Evolutionary conservation across 2,888 invertebrate species (phyloP).

Genomic region (Heliconius sara): DNA sequence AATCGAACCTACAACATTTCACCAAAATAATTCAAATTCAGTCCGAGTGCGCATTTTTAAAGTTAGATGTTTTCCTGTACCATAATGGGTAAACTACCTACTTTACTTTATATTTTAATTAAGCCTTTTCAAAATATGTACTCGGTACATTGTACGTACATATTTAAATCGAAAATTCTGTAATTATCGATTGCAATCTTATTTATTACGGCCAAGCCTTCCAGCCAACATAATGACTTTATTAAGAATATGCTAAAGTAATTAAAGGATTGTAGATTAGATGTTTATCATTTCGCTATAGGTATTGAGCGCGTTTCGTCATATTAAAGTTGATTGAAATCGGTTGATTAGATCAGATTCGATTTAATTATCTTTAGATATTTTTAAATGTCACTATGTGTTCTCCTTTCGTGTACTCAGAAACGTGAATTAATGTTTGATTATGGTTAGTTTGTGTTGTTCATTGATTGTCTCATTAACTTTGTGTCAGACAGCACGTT

Average conservation of each 20-base stretch:
- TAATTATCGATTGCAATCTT: slow-evolving; percentile 22
- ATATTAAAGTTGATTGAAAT: background rate
- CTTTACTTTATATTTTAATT: background rate
- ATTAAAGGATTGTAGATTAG: slow-evolving; percentile 42
- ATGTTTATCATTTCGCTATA: slow-evolving; percentile 36
- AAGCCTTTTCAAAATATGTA: background rate
- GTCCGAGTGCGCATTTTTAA: background rate
- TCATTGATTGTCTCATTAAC: too few species aligned
- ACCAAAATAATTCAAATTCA: background rate
- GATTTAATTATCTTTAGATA: background rate
- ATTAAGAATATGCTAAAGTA: slow-evolving; percentile 40
- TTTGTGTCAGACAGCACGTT: too few species aligned
- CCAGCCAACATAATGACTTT: slow-evolving; percentile 35
- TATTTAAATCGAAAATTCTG: background rate
- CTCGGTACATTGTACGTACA: background rate
- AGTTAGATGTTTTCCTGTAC: background rate
- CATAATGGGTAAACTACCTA: background rate
- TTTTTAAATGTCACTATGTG: too few species aligned
- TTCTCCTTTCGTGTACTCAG: too few species aligned
- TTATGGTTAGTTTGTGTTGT: too few species aligned
- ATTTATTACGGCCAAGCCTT: slow-evolving; percentile 25
- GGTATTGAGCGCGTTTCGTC: slow-evolving; percentile 6
- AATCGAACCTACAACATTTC: too few species aligned
- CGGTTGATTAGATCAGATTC: background rate
- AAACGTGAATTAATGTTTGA: too few species aligned